phyloP scores from a whole-genome alignment of 2,113 vertebrate genomes.

The Solea senegalensis region DNA sequence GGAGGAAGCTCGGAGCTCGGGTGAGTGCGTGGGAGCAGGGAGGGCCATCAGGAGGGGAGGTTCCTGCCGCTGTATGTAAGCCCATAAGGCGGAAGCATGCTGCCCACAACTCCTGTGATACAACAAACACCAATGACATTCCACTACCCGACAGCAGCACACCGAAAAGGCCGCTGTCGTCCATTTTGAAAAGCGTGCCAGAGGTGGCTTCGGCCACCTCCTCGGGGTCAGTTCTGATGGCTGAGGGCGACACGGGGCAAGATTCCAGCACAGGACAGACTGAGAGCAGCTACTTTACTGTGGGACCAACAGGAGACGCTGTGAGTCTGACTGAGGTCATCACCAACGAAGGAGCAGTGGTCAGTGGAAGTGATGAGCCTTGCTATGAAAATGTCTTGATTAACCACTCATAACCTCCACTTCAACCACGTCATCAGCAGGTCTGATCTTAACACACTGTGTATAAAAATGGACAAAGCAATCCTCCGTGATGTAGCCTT shows the following conservation, averaged over 20 bases:
- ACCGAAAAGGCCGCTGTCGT: conserved; percentile 73
- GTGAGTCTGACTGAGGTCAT: conserved; percentile 58
- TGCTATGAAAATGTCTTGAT: conserved; percentile 90
- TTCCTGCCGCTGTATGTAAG: conserved; percentile 56
- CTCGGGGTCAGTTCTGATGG: conserved; percentile 19
- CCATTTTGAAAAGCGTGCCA: conserved; percentile 73
- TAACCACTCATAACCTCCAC: conserved; percentile 51
- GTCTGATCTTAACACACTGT: conserved; percentile 21
- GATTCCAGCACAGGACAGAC: conserved; percentile 10
- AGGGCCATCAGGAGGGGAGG: conserved; percentile 40
- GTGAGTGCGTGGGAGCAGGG: conserved; percentile 74
- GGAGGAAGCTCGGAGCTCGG: conserved; percentile 81
- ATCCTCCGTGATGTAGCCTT: no score
- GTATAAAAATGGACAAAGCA: no score
- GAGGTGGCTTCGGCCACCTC: conserved; percentile 48
- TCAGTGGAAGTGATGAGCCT: conserved; percentile 76
- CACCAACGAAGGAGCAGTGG: conserved; percentile 55
- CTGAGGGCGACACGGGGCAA: conserved; percentile 1
- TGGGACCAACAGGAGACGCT: conserved; percentile 50
- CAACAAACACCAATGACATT: conserved; percentile 13
- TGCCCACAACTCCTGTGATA: conserved; percentile 40
- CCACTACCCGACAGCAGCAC: conserved; percentile 53
- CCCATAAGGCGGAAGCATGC: conserved; percentile 68
- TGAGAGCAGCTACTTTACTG: conserved; percentile 69
- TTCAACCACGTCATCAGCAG: conserved; percentile 8